phyloP scores from a whole-genome alignment of 1,140 invertebrate species.

The Pseudomyrmex sp. region DNA sequence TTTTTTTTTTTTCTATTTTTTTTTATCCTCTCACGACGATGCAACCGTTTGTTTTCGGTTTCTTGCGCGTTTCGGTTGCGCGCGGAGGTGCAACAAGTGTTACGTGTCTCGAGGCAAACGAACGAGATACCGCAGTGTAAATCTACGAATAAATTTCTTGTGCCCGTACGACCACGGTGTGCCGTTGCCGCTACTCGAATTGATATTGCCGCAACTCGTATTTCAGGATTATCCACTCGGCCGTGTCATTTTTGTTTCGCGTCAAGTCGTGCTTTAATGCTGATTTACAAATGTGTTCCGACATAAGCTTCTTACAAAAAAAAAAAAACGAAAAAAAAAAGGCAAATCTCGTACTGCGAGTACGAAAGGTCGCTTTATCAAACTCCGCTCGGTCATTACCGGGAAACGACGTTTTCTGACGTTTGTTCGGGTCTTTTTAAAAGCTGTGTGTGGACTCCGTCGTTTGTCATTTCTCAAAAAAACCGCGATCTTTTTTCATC shows the following conservation, averaged over 20 bases:
- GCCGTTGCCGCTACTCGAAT: slow-evolving; percentile 36
- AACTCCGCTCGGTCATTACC: neutral
- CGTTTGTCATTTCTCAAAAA: neutral
- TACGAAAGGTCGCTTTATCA: slow-evolving; percentile 38
- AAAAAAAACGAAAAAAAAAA: no score
- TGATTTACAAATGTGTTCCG: slow-evolving; percentile 17
- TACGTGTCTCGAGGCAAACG: slow-evolving; percentile 75
- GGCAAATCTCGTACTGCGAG: no score
- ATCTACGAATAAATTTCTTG: slow-evolving; percentile 63
- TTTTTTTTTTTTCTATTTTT: neutral
- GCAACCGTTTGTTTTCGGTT: slow-evolving; percentile 37
- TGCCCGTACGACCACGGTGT: neutral
- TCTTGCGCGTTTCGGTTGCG: slow-evolving; percentile 60
- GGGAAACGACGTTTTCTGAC: slow-evolving; percentile 45
- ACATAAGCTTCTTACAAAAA: neutral
- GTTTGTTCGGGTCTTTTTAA: slow-evolving; percentile 13
- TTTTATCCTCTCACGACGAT: neutral
- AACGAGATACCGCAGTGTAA: slow-evolving; percentile 44
- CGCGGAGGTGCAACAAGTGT: slow-evolving; percentile 78
- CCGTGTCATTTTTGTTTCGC: slow-evolving; percentile 37
- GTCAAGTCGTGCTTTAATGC: slow-evolving; percentile 29
- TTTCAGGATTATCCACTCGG: slow-evolving; percentile 45
- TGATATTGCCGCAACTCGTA: slow-evolving; percentile 39
- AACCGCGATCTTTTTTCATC: slow-evolving; percentile 26
- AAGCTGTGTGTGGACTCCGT: slow-evolving; percentile 19